phyloP scores from a whole-genome alignment of 2,113 vertebrate species.

The Atractosteus spatula region DNA sequence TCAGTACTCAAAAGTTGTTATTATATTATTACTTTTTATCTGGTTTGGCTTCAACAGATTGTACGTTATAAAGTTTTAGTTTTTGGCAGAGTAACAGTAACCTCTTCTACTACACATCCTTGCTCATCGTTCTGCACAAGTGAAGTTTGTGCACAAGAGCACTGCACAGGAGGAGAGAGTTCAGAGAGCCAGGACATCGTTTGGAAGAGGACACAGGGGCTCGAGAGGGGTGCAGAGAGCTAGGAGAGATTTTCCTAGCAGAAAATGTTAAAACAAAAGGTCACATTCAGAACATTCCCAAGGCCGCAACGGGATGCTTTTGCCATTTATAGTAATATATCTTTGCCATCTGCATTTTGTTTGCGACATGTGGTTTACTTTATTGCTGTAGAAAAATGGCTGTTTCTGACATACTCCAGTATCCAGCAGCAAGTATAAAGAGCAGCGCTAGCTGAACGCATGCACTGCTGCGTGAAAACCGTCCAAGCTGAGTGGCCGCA shows the following conservation, averaged over 20 bases:
- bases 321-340: not conserved
- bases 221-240: not conserved
- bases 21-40: no score
- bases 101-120: no score
- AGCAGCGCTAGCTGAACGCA: no score
- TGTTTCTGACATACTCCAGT: not conserved
- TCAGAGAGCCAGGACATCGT: not conserved
- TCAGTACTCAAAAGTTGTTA: no score
- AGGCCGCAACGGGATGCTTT: not conserved
- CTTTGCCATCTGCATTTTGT: not conserved
- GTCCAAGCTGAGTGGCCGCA: no score
- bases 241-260: not conserved
- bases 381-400: not conserved
- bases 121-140: no score
- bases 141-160: no score
- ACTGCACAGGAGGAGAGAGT: not conserved
- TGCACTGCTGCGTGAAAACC: no score
- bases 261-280: not conserved
- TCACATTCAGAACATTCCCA: conserved; percentile 1
- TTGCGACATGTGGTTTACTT: not conserved
- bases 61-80: no score
- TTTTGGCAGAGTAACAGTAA: no score
- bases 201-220: not conserved
- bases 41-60: no score
- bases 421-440: no score